phyloP scores from a whole-genome alignment of 2,888 invertebrate species.

The Boloria euphrosyne region DNA sequence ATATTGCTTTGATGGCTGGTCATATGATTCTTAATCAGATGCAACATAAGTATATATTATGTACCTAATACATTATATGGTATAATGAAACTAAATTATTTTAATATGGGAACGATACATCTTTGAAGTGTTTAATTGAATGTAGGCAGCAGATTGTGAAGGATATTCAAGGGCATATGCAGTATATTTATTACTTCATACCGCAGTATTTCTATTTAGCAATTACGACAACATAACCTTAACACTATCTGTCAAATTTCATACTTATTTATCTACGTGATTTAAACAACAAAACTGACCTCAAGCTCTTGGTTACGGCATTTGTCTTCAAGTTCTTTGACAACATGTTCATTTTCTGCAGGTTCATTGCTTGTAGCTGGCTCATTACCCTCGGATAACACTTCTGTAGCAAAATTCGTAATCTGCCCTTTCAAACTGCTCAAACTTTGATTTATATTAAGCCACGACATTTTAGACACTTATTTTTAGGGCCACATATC shows the following conservation, averaged over 20 bases:
- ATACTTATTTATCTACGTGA: slow-evolving; percentile 27
- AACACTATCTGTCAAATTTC: slow-evolving; percentile 58
- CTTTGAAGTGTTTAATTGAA: slow-evolving; percentile 7
- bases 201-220: slow-evolving; percentile 28
- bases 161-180: slow-evolving; percentile 16
- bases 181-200: slow-evolving; percentile 3
- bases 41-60: no score
- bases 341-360: slow-evolving; percentile 51
- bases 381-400: slow-evolving; percentile 88
- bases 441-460: slow-evolving; percentile 85
- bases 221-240: slow-evolving; percentile 75
- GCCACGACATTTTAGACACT: slow-evolving; percentile 84
- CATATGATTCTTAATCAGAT: background rate
- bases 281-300: slow-evolving; percentile 61
- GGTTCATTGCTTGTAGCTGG: slow-evolving; percentile 64
- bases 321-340: slow-evolving; percentile 79
- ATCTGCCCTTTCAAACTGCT: slow-evolving; percentile 92
- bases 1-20: background rate
- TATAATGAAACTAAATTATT: background rate
- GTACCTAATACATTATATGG: no score
- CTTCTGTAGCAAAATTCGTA: slow-evolving; percentile 93
- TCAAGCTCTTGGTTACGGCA: slow-evolving; percentile 83
- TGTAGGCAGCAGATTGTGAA: slow-evolving; percentile 7
- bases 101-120: background rate
- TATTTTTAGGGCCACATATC: slow-evolving; percentile 58